Conservation (phyloP, 2,888 invertebrate species). For the Pyralis farinalis region DNA sequence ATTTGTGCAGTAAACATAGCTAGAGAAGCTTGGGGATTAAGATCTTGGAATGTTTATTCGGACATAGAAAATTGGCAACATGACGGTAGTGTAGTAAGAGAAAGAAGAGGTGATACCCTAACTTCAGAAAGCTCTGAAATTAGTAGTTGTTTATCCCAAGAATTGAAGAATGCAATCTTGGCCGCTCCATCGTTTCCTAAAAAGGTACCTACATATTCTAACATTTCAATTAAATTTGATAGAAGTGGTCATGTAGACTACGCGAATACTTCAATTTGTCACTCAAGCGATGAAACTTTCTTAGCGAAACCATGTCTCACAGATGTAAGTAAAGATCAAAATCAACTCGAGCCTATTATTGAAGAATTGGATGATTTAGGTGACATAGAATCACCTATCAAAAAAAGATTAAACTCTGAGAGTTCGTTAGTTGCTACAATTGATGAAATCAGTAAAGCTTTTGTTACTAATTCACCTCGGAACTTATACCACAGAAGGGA, state of each 20-base stretch:
- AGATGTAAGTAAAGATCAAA: slow-evolving; percentile 73
- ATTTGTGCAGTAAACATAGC: slow-evolving; percentile 84
- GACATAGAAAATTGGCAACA: slow-evolving; percentile 84
- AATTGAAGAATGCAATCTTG: slow-evolving; percentile 64
- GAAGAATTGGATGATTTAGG: slow-evolving; percentile 81
- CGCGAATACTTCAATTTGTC: slow-evolving; percentile 73
- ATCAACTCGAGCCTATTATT: slow-evolving; percentile 76
- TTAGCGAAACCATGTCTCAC: slow-evolving; percentile 79
- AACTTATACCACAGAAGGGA: slow-evolving; percentile 79
- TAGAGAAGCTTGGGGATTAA: slow-evolving; percentile 83
- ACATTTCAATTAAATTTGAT: slow-evolving; percentile 69
- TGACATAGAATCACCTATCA: slow-evolving; percentile 58
- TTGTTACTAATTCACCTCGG: slow-evolving; percentile 79
- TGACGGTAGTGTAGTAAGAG: slow-evolving; percentile 82
- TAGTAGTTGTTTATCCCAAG: slow-evolving; percentile 70
- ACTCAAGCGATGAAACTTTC: slow-evolving; percentile 70
- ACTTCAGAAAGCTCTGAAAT: slow-evolving; percentile 82
- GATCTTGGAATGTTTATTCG: slow-evolving; percentile 84
- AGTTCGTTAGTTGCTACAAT: slow-evolving; percentile 83
- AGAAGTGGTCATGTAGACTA: slow-evolving; percentile 73
- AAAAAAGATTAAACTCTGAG: slow-evolving; percentile 72
- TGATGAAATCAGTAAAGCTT: slow-evolving; percentile 82
- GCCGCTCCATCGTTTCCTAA: slow-evolving; percentile 68
- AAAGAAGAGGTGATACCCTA: slow-evolving; percentile 78
- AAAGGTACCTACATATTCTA: slow-evolving; percentile 68